A percentile compares a stretch with the other conserved stretches of the same genome.
Conservation (phyloP, 2,888 invertebrate species). For the Tenthredo scrophulariae region DNA sequence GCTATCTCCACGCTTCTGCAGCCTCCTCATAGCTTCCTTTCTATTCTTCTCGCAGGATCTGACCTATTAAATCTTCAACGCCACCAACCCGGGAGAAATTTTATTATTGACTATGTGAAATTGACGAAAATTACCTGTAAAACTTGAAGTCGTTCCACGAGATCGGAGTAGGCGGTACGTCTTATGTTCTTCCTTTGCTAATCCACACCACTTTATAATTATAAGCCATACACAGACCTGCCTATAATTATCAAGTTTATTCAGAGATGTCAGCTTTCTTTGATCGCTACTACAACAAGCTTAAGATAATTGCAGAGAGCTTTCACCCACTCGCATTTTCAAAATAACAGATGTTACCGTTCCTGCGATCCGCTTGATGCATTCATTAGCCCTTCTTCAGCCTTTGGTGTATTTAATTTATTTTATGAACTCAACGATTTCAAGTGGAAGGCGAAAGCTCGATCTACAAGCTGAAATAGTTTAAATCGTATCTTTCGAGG, state of each 20-base stretch:
- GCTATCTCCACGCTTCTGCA: neutral
- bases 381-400: neutral
- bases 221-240: neutral
- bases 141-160: neutral
- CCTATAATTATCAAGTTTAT: conserved; percentile 27
- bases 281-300: neutral
- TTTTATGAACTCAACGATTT: neutral
- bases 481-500: neutral
- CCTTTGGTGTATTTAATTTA: neutral
- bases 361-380: neutral
- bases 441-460: neutral
- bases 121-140: conserved; percentile 9
- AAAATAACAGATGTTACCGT: neutral
- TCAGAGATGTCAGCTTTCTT: neutral
- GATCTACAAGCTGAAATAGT: neutral
- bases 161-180: neutral
- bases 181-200: neutral
- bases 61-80: neutral
- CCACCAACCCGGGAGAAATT: neutral
- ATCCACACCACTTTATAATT: neutral
- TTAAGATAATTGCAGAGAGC: neutral
- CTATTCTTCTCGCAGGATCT: neutral
- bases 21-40: neutral
- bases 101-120: neutral
- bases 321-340: neutral